Evolutionary conservation across 2,113 vertebrate species (phyloP), one percentile per base, ranked within the genome.

Genomic region (Indicator indicator): DNA sequence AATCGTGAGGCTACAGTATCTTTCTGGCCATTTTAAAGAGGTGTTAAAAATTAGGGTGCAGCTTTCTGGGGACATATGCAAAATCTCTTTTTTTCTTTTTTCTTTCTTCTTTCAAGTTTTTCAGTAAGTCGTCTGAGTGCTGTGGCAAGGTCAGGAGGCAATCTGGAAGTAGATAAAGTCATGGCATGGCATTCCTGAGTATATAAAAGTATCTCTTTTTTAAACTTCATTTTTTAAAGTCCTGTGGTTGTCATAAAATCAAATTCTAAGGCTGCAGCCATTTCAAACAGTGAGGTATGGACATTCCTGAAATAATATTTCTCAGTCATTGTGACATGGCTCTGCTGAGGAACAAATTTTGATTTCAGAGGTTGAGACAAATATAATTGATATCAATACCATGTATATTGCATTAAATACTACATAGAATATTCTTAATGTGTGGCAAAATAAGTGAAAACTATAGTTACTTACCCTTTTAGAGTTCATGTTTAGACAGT

Each of bases 21-120:
- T 92, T 95, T 83, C 78, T 82, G 32, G 26, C 20, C 52, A 16
- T 64, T 82, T 90, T 82, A 27, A 89, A 56, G 28, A 59, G 16
- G 5, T 59, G 80, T 80, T 85, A 89, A 83, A 81, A 93, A 56
- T 70, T 33, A 59, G 8, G 16, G 7, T 76, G 76, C 46, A 82
- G 18, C 71, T 38, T 86, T 90, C 36, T 63, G 16, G 23, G 13
- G 10, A 52, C 14, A 72, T 76, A 18, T 27, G 40, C 76, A 27
- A 78, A 77, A 75, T 74, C 4, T 60, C 26, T 56, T 80, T 27
- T 54, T 27, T 54, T 60, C 26, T 56, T 80, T 27, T 54, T 27
- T 54, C 7, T 54, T 27, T 54, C 72, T 64, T 75, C 50, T 63
- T 79, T 72, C 17, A 79, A 16, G 9, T 16, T 89, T 91, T 46